A percentile compares a stretch with the other conserved stretches of the same genome.
phyloP scores from a whole-genome alignment of 2,888 invertebrate species.

The Pandemis heparana region DNA sequence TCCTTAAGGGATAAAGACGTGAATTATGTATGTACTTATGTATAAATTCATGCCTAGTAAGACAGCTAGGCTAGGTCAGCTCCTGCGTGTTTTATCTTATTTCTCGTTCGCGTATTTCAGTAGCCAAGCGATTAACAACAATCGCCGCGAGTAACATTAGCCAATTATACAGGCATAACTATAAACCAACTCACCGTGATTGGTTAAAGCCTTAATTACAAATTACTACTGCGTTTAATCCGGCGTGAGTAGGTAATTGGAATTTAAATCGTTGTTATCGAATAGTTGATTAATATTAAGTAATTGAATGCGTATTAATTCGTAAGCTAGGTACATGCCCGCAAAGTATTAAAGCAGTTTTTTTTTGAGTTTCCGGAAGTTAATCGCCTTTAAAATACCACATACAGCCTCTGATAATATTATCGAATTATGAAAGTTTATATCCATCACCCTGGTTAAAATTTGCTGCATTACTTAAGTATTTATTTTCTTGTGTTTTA shows the following conservation, averaged over 20 bases:
- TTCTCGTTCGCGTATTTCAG: constrained; percentile 23
- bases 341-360: too few species aligned
- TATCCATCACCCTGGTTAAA: too few species aligned
- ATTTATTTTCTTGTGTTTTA: too few species aligned
- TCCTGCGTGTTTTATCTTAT: constrained; percentile 1
- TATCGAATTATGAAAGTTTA: too few species aligned
- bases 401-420: too few species aligned
- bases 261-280: constrained; percentile 33
- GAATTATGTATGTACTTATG: too few species aligned
- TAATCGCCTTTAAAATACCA: too few species aligned
- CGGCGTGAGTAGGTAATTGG: constrained; percentile 35
- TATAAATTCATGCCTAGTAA: too few species aligned
- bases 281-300: constrained; percentile 35
- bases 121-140: constrained; percentile 33
- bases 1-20: too few species aligned
- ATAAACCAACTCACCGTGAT: constrained; percentile 39
- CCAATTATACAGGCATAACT: constrained; percentile 26
- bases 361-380: too few species aligned
- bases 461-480: too few species aligned
- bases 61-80: constrained; percentile 1
- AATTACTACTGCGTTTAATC: constrained; percentile 42
- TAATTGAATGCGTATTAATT: constrained; percentile 24
- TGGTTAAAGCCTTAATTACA: constrained; percentile 41
- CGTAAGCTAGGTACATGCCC: constrained; percentile 3
- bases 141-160: constrained; percentile 21